Conservation (phyloP, 64 coral and sea anemone genomes). For the Hydrozoanthus tunicans region DNA sequence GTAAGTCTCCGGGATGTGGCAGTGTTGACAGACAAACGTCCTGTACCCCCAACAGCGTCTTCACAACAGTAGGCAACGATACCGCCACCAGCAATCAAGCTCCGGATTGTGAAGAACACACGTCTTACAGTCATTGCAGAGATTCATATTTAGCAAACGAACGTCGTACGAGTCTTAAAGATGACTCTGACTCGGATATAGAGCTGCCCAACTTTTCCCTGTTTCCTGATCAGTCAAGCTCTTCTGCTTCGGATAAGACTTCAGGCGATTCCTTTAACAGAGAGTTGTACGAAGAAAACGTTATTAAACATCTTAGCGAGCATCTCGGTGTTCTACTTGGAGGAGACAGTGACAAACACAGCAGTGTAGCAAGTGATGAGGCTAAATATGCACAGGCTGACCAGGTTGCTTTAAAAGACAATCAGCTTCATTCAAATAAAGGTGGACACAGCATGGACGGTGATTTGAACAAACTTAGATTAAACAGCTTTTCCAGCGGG, state of each 20-base stretch:
- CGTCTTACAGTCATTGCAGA: background rate
- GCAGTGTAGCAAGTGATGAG: background rate
- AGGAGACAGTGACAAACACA: background rate
- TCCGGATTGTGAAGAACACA: background rate
- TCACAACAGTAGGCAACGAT: background rate
- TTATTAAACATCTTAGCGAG: constrained; percentile 24
- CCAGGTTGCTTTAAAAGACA: background rate
- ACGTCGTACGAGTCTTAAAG: background rate
- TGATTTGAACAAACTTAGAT: background rate
- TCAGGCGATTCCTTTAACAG: background rate
- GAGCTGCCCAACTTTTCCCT: constrained; percentile 46
- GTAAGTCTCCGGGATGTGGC: background rate
- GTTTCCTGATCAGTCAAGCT: constrained; percentile 1
- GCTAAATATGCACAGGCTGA: background rate
- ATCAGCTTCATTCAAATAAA: background rate
- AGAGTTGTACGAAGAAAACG: constrained; percentile 37
- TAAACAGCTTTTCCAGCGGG: background rate
- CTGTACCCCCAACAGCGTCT: background rate
- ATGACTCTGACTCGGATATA: constrained; percentile 8
- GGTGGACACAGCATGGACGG: background rate
- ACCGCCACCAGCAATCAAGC: background rate
- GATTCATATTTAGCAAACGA: background rate
- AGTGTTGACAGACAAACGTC: background rate
- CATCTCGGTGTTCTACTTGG: constrained; percentile 30
- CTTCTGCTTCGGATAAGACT: background rate